A percentile compares a stretch with the other conserved stretches of the same genome.
These are phyloP conservation scores for Ophion ventricosus DNA, from an alignment of 2,888 invertebrate species.

Conservation along the genomic window DNA sequence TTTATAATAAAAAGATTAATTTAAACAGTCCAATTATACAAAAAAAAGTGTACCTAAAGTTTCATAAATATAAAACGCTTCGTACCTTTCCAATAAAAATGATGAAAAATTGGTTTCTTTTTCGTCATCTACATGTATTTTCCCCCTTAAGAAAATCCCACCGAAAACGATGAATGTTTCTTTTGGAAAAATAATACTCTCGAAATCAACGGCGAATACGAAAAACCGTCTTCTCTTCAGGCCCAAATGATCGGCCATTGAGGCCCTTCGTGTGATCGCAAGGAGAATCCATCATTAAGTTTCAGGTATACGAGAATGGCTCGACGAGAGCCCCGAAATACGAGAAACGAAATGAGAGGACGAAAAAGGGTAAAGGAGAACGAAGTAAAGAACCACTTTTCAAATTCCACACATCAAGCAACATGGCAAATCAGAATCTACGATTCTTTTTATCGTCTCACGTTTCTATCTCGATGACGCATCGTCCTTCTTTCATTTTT, in stretches of 20 bases:
- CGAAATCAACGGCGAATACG: slow-evolving; percentile 14
- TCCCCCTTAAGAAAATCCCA: no score
- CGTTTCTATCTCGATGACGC: slow-evolving; percentile 57
- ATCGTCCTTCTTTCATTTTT: slow-evolving; percentile 21
- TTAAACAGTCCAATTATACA: no score
- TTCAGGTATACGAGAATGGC: slow-evolving; percentile 40
- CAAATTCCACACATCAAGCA: slow-evolving; percentile 4
- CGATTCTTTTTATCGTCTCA: slow-evolving; percentile 33
- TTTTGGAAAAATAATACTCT: neutral
- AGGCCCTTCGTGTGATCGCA: slow-evolving; percentile 22
- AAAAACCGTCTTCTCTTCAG: slow-evolving; percentile 14
- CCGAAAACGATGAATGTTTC: no score
- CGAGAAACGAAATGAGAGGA: neutral
- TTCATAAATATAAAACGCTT: no score
- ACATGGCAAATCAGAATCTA: slow-evolving; percentile 40
- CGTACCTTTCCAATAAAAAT: no score
- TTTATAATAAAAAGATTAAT: no score
- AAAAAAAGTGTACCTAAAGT: no score
- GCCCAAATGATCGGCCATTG: slow-evolving; percentile 20
- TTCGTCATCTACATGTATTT: no score
- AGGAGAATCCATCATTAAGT: slow-evolving; percentile 44
- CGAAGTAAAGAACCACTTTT: slow-evolving; percentile 16
- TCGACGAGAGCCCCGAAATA: slow-evolving; percentile 1
- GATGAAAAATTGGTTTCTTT: no score
- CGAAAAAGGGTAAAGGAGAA: slow-evolving; percentile 1